Conservation (phyloP, 64 coral and sea anemone species). For the Montipora foliosa region DNA sequence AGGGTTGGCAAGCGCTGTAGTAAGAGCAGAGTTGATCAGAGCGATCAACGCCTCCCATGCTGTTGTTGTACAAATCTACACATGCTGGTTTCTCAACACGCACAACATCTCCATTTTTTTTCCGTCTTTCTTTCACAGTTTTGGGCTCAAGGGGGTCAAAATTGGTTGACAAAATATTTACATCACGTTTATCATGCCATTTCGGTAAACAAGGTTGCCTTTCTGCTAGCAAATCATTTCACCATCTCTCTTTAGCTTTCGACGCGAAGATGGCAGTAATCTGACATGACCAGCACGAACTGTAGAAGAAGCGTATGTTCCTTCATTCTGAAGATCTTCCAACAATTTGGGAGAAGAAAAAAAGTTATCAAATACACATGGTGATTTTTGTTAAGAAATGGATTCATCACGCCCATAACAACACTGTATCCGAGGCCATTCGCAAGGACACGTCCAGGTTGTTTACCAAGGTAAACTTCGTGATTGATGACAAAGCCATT, state of each 20-base stretch:
- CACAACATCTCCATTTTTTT: not conserved
- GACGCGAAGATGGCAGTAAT: not conserved
- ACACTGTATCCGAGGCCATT: too few species aligned
- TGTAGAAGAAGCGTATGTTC: constrained; percentile 31
- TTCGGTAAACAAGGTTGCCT: constrained; percentile 9
- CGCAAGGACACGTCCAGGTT: not conserved
- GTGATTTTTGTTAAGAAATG: too few species aligned
- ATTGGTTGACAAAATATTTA: constrained; percentile 43
- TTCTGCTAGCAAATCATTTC: constrained; percentile 16
- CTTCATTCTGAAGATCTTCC: not conserved
- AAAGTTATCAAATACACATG: too few species aligned
- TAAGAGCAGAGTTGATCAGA: constrained; percentile 57
- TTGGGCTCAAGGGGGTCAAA: constrained; percentile 24
- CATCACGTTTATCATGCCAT: constrained; percentile 17
- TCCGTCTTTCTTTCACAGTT: constrained; percentile 15
- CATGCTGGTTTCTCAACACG: constrained; percentile 33
- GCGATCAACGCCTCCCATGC: constrained; percentile 15
- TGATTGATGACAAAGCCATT: not conserved
- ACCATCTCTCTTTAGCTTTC: not conserved
- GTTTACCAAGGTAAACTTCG: constrained; percentile 2
- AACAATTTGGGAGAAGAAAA: not conserved
- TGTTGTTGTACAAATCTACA: constrained; percentile 53
- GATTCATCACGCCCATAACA: too few species aligned
- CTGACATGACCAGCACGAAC: constrained; percentile 6
- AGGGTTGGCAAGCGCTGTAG: constrained; percentile 15